These are phyloP conservation scores for Luperina testacea DNA, from an alignment of 2,888 invertebrate genomes.

Conservation along the genomic window DNA sequence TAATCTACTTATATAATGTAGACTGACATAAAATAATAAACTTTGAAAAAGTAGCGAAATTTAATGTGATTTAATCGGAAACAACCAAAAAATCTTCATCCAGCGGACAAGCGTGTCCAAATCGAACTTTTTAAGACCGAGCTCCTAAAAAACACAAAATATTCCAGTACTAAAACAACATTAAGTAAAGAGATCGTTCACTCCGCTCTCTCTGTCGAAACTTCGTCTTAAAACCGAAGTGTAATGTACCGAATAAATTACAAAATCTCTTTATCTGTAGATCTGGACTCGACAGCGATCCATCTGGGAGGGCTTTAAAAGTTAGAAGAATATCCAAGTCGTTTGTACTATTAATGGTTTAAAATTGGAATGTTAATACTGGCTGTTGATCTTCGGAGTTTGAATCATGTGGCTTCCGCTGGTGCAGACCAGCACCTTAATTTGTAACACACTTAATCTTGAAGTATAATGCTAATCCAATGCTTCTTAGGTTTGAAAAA, in stretches of 20 bases:
- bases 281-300: constrained; percentile 67
- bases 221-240: constrained; percentile 54
- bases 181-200: constrained; percentile 57
- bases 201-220: constrained; percentile 50
- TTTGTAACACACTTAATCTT: not conserved
- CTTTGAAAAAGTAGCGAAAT: not conserved
- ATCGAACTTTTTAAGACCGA: constrained; percentile 19
- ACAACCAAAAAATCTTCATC: constrained; percentile 12
- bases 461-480: not conserved
- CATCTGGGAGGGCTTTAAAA: constrained; percentile 60
- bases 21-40: constrained; percentile 4
- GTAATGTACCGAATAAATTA: constrained; percentile 70
- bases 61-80: constrained; percentile 31
- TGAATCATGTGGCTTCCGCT: constrained; percentile 19
- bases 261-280: constrained; percentile 69
- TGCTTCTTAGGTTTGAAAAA: not conserved
- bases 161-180: constrained; percentile 45
- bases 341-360: constrained; percentile 67
- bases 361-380: constrained; percentile 64
- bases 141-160: constrained; percentile 42
- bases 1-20: not conserved
- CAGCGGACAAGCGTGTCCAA: constrained; percentile 14
- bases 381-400: constrained; percentile 54
- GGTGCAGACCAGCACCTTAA: not conserved
- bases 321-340: constrained; percentile 64